A percentile compares a stretch with the other conserved stretches of the same genome.
Evolutionary conservation across 2,888 invertebrate genomes (phyloP).

Genomic region (Nephrocerus scutellatus): DNA sequence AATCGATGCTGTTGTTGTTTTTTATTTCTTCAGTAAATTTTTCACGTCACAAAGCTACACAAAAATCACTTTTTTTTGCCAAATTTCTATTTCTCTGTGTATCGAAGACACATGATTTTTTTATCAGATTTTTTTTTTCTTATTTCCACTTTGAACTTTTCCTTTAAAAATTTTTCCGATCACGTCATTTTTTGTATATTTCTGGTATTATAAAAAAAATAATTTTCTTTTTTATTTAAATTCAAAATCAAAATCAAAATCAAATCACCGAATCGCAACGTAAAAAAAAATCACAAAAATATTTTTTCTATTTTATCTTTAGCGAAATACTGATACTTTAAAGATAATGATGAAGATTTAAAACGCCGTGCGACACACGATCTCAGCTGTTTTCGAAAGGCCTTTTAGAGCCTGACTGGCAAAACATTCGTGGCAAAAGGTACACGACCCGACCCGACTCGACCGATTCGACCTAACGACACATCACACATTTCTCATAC

Average conservation of each 20-base stretch:
- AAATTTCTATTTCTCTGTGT: constrained; percentile 7
- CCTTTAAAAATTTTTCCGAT: constrained; percentile 21
- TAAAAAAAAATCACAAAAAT: background rate
- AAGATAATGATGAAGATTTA: too few relatives aligned
- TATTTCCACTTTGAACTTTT: constrained; percentile 18
- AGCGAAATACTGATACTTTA: constrained; percentile 11
- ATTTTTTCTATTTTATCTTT: constrained; percentile 13
- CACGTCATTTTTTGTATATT: constrained; percentile 10
- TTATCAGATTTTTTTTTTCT: constrained; percentile 21
- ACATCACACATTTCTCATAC: constrained; percentile 48
- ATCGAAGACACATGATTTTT: constrained; percentile 18
- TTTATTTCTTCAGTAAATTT: constrained; percentile 12
- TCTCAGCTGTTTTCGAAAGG: constrained; percentile 49
- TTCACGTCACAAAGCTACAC: constrained; percentile 3
- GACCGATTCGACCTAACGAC: constrained; percentile 50
- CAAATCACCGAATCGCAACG: too few relatives aligned
- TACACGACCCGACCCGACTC: constrained; percentile 51
- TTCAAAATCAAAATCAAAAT: too few relatives aligned
- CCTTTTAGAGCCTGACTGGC: constrained; percentile 50
- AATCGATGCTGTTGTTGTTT: constrained; percentile 12
- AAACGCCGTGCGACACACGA: constrained; percentile 45
- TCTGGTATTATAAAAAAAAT: constrained; percentile 7
- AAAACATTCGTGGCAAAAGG: constrained; percentile 50
- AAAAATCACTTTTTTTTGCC: constrained; percentile 4
- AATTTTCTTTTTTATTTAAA: constrained; percentile 8